A percentile compares a stretch with the other conserved stretches of the same genome.
phyloP scores from a whole-genome alignment of 1,140 invertebrate genomes.

The Campodea augens region DNA sequence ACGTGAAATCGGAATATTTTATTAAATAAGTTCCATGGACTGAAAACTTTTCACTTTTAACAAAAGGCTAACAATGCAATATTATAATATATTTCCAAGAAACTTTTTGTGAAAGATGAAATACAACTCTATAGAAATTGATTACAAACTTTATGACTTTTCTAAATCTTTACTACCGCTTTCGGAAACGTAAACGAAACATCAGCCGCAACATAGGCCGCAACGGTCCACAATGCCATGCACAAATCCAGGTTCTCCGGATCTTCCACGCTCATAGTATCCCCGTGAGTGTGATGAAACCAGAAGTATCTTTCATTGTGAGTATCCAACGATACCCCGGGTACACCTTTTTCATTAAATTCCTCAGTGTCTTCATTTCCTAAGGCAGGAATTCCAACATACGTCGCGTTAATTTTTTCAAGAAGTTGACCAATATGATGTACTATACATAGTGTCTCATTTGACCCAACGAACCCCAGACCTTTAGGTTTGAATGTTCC shows the following conservation, averaged over 20 bases:
- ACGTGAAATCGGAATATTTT: too few species aligned
- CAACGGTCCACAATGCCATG: constrained; percentile 25
- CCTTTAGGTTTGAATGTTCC: constrained; percentile 58
- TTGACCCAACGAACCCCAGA: constrained; percentile 33
- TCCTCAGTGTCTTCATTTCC: constrained; percentile 16
- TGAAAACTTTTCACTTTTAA: too few species aligned
- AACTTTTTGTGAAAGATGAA: too few species aligned
- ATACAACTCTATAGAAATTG: too few species aligned
- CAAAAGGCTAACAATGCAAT: too few species aligned
- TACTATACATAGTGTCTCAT: constrained; percentile 39
- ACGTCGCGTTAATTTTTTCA: too few species aligned
- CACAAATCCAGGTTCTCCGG: constrained; percentile 22
- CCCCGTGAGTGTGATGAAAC: constrained; percentile 26
- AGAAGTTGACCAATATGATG: constrained; percentile 35
- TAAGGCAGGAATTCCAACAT: constrained; percentile 4
- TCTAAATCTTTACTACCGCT: too few species aligned
- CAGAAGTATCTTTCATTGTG: constrained; percentile 24
- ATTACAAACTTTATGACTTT: too few species aligned
- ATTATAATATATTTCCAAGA: too few species aligned
- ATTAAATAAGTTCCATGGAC: too few species aligned
- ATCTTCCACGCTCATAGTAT: constrained; percentile 29
- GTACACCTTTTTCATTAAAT: constrained; percentile 21
- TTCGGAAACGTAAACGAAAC: constrained; percentile 20
- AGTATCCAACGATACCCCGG: constrained; percentile 20
- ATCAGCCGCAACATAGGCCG: constrained; percentile 25